phyloP scores from a whole-genome alignment of 2,888 invertebrate genomes.

The Malacosoma neustria region DNA sequence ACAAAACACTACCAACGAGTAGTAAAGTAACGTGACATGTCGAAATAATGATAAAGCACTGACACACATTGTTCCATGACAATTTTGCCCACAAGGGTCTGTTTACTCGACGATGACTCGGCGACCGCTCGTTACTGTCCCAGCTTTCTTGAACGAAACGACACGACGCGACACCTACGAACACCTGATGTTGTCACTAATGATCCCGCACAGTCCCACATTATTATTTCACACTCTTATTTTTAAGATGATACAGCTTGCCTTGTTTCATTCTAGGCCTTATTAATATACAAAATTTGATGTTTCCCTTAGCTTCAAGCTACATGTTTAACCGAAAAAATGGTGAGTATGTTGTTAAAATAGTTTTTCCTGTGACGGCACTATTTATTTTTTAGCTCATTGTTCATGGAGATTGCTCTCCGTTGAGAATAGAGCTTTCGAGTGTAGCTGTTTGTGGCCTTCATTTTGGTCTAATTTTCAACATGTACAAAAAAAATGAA shows the following conservation, averaged over 20 bases:
- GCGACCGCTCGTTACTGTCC: slow-evolving; percentile 68
- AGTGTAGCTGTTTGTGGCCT: slow-evolving; percentile 42
- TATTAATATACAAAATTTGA: neutral
- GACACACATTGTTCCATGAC: slow-evolving; percentile 63
- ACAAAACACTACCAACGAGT: too few species aligned
- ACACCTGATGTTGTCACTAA: slow-evolving; percentile 52
- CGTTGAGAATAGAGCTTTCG: slow-evolving; percentile 54
- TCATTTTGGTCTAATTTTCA: slow-evolving; percentile 34
- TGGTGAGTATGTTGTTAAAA: slow-evolving; percentile 65
- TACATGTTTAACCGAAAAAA: slow-evolving; percentile 29
- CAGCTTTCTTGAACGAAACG: slow-evolving; percentile 43
- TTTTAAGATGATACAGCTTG: slow-evolving; percentile 1
- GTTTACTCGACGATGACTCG: slow-evolving; percentile 55
- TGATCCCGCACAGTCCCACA: slow-evolving; percentile 31
- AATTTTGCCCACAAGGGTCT: slow-evolving; percentile 60
- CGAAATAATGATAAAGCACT: slow-evolving; percentile 54
- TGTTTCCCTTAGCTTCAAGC: slow-evolving; percentile 5
- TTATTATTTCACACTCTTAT: slow-evolving; percentile 13
- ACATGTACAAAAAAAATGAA: slow-evolving; percentile 22
- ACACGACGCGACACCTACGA: slow-evolving; percentile 16
- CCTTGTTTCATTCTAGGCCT: neutral
- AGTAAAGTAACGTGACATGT: slow-evolving; percentile 17
- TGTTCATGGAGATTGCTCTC: slow-evolving; percentile 69
- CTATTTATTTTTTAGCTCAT: slow-evolving; percentile 63
- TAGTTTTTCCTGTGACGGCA: slow-evolving; percentile 60